Conservation (phyloP, 2,797 vertebrate species). For the Florisuga fusca region DNA sequence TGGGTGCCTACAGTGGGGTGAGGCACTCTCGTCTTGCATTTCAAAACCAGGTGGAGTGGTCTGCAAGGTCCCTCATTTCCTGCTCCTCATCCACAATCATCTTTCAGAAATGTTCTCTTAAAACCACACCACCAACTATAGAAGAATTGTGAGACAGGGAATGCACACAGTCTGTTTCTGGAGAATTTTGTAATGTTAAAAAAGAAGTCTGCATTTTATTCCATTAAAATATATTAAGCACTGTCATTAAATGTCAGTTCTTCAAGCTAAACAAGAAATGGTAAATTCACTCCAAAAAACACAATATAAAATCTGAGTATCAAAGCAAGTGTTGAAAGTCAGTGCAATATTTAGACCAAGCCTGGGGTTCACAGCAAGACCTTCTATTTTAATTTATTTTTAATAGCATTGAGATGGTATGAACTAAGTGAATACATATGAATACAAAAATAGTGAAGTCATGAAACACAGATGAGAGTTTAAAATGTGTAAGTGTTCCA, state of each 20-base stretch:
- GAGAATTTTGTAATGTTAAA: background rate
- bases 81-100: background rate
- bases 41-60: background rate
- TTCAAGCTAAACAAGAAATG: background rate
- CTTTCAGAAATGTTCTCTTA: background rate
- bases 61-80: background rate
- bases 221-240: background rate
- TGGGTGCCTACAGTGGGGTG: background rate
- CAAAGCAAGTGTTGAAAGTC: background rate
- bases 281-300: background rate
- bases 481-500: background rate
- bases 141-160: background rate
- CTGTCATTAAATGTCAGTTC: background rate
- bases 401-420: background rate
- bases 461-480: background rate
- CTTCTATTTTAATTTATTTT: background rate
- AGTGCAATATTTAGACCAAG: background rate
- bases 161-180: background rate
- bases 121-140: background rate
- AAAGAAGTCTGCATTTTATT: fast-evolving
- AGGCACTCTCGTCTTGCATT: background rate
- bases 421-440: background rate
- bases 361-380: background rate
- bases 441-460: background rate
- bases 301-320: background rate